phyloP scores from a whole-genome alignment of 2,113 vertebrate species.

The Proterorhinus semilunaris region DNA sequence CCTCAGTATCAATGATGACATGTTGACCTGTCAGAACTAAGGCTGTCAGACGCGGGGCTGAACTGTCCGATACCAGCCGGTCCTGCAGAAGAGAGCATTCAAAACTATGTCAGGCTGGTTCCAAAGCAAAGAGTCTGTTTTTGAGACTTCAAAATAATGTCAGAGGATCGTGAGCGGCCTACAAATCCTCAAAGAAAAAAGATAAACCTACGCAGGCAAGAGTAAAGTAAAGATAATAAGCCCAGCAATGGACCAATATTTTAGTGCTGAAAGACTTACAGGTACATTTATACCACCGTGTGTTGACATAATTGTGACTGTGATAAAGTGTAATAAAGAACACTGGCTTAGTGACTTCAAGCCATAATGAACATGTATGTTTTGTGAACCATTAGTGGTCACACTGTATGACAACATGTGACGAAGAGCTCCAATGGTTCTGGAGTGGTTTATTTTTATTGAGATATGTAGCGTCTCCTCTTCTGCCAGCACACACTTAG shows the following conservation, averaged over 20 bases:
- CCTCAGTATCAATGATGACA: slow-evolving; percentile 61
- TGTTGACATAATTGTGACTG: too few relatives aligned
- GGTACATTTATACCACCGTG: too few relatives aligned
- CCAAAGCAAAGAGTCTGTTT: not conserved
- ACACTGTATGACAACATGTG: not conserved
- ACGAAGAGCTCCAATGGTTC: not conserved
- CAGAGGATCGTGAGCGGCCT: not conserved
- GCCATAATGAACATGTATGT: not conserved
- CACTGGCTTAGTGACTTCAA: not conserved
- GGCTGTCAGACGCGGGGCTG: slow-evolving; percentile 37
- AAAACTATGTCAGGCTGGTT: not conserved
- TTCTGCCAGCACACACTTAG: slow-evolving; percentile 7
- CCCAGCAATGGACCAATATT: not conserved
- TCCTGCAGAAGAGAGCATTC: slow-evolving; percentile 62
- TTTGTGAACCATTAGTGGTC: not conserved
- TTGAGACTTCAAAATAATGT: not conserved
- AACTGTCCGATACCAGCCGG: slow-evolving; percentile 24
- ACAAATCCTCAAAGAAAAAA: not conserved
- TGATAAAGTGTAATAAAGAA: too few relatives aligned
- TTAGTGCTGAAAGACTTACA: too few relatives aligned
- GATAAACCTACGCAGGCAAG: not conserved
- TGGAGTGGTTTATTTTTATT: slow-evolving; percentile 13
- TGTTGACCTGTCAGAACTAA: slow-evolving; percentile 76
- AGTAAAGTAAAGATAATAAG: not conserved
- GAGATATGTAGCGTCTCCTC: not conserved